Evolutionary conservation across 2,888 invertebrate genomes (phyloP).

Genomic region (Alloplasta piceator): DNA sequence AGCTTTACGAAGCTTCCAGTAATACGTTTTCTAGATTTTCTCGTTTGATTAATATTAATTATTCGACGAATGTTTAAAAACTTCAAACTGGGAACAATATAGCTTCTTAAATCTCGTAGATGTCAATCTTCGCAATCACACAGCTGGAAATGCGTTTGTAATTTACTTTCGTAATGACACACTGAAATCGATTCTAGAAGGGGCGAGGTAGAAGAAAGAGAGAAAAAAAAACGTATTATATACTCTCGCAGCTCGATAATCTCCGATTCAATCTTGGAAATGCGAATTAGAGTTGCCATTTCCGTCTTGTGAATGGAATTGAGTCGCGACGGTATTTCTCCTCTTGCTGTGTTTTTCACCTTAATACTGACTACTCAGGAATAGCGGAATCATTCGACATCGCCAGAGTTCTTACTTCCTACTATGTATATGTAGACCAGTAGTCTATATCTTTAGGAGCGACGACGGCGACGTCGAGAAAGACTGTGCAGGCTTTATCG

Average conservation of each 20-base stretch:
- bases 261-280: conserved; percentile 44
- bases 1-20: too few relatives aligned
- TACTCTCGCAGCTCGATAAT: conserved; percentile 6
- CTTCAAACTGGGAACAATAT: too few relatives aligned
- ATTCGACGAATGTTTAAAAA: too few relatives aligned
- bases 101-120: too few relatives aligned
- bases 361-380: not conserved
- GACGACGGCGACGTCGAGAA: conserved; percentile 10
- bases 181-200: not conserved
- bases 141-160: not conserved
- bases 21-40: too few relatives aligned
- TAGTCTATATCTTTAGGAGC: too few relatives aligned
- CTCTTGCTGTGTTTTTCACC: not conserved
- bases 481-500: conserved; percentile 50
- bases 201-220: conserved; percentile 1
- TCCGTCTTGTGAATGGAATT: conserved; percentile 13
- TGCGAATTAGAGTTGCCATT: conserved; percentile 30
- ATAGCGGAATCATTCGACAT: conserved; percentile 45
- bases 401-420: conserved; percentile 7
- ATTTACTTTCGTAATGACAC: not conserved
- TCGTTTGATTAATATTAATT: too few relatives aligned
- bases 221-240: not conserved
- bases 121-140: too few relatives aligned
- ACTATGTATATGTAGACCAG: too few relatives aligned
- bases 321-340: conserved; percentile 16